phyloP scores from a whole-genome alignment of 2,888 invertebrate genomes.

The Chorisops tibialis region DNA sequence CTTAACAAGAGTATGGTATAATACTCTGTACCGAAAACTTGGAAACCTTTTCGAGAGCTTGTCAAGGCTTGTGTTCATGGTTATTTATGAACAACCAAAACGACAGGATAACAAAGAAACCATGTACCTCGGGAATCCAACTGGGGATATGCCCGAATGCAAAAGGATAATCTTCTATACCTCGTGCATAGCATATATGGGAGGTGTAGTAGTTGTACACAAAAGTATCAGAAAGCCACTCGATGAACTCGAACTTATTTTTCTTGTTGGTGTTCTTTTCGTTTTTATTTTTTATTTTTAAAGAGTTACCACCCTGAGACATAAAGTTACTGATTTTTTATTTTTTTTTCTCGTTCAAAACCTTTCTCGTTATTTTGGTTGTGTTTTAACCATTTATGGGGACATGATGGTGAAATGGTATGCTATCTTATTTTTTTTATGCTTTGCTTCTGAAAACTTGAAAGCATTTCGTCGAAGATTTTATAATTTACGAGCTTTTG shows the following conservation, averaged over 20 bases:
- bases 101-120: slow-evolving; percentile 32
- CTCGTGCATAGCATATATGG: background rate
- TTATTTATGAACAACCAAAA: slow-evolving; percentile 33
- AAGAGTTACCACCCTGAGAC: no score
- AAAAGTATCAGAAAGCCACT: slow-evolving; percentile 27
- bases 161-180: slow-evolving; percentile 29
- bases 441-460: no score
- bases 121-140: slow-evolving; percentile 29
- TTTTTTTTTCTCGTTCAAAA: no score
- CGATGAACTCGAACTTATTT: slow-evolving; percentile 21
- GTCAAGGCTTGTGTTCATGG: slow-evolving; percentile 32
- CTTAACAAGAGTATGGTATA: slow-evolving; percentile 19
- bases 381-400: no score
- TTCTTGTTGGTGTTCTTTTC: no score
- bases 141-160: slow-evolving; percentile 28
- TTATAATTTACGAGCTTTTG: no score
- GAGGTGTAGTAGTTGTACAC: background rate
- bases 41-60: slow-evolving; percentile 30
- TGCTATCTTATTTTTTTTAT: no score
- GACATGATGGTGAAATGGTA: no score
- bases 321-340: no score
- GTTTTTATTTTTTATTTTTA: background rate
- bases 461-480: no score
- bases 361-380: no score
- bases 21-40: slow-evolving; percentile 6